phyloP scores from a whole-genome alignment of 2,888 invertebrate species.

The Leistus spinibarbis region DNA sequence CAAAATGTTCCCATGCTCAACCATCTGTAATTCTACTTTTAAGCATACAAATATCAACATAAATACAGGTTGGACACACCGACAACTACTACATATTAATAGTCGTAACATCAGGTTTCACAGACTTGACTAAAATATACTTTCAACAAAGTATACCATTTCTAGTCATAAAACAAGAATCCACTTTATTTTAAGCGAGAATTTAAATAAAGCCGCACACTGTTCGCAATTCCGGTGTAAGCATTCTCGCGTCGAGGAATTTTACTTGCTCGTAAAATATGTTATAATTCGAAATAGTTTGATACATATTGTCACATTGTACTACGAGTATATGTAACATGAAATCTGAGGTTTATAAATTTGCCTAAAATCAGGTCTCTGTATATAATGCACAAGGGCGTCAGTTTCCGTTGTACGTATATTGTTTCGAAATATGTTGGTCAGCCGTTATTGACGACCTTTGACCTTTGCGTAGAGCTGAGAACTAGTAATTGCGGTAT shows the following conservation, averaged over 20 bases:
- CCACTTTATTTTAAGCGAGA: neutral
- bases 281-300: neutral
- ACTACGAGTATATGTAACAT: neutral
- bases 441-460: neutral
- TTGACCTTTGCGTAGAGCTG: neutral
- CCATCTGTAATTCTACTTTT: too few relatives aligned
- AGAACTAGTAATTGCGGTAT: neutral
- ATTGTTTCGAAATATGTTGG: neutral
- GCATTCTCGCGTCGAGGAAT: neutral
- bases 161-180: neutral
- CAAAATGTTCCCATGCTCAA: neutral
- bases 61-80: too few relatives aligned
- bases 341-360: neutral
- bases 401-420: neutral
- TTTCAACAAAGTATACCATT: too few relatives aligned
- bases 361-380: too few relatives aligned
- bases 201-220: neutral
- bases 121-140: neutral
- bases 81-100: too few relatives aligned
- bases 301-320: neutral
- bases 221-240: neutral
- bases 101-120: neutral
- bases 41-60: too few relatives aligned
- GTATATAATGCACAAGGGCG: neutral
- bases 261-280: neutral